Conservation (phyloP, 2,797 vertebrate genomes). For the Alcedo atthis region DNA sequence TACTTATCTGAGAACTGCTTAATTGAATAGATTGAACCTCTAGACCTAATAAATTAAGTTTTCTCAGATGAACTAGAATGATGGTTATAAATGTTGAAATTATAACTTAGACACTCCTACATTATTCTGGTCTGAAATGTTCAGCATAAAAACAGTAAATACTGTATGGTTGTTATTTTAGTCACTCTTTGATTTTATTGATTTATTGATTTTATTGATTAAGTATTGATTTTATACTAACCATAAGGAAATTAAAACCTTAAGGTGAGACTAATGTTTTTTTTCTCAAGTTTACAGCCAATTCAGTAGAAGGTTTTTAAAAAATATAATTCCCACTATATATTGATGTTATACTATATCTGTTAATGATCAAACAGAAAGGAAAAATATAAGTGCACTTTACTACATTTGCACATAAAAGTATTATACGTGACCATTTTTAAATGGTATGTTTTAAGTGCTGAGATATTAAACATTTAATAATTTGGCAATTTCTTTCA, state of each 20-base stretch:
- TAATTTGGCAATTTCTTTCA: constrained; percentile 69
- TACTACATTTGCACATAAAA: constrained; percentile 56
- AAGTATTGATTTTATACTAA: constrained; percentile 73
- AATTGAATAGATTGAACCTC: constrained; percentile 42
- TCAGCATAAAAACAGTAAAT: constrained; percentile 65
- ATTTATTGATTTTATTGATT: too few relatives aligned
- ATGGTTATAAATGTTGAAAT: constrained; percentile 62
- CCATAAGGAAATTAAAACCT: constrained; percentile 67
- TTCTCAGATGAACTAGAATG: constrained; percentile 36
- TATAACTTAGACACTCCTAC: constrained; percentile 20
- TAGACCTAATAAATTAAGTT: constrained; percentile 31
- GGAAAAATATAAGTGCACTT: constrained; percentile 48
- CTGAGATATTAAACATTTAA: constrained; percentile 63
- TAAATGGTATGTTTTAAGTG: constrained; percentile 63
- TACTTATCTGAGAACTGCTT: constrained; percentile 15
- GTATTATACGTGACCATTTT: constrained; percentile 47
- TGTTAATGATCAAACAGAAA: constrained; percentile 61
- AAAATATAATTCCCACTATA: constrained; percentile 50
- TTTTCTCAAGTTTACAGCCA: constrained; percentile 69
- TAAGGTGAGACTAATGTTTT: constrained; percentile 70
- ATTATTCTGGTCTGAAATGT: constrained; percentile 29
- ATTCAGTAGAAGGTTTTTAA: constrained; percentile 54
- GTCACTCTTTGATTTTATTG: too few relatives aligned
- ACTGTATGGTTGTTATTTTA: constrained; percentile 66
- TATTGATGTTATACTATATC: constrained; percentile 64